A percentile compares a stretch with the other conserved stretches of the same genome.
phyloP scores from a whole-genome alignment of 2,888 invertebrate species.

The Plebejus melissa region DNA sequence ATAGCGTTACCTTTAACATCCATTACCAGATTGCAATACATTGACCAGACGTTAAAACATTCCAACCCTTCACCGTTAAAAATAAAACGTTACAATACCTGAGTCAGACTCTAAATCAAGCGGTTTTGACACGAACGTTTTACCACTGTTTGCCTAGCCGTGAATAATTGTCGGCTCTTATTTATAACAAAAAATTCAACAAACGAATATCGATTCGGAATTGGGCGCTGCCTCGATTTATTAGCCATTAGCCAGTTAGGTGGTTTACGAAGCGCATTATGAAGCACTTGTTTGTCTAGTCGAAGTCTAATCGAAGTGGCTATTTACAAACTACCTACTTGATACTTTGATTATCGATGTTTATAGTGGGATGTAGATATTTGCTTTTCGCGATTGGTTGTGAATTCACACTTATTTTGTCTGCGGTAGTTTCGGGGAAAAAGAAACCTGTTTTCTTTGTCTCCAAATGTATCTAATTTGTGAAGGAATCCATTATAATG shows the following conservation, averaged over 20 bases:
- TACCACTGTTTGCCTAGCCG: conserved; percentile 17
- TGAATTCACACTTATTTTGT: not conserved
- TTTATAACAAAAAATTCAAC: conserved; percentile 23
- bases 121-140: conserved; percentile 25
- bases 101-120: conserved; percentile 23
- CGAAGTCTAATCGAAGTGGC: not conserved
- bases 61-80: conserved; percentile 23
- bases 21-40: not conserved
- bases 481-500: not conserved
- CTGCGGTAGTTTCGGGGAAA: not conserved
- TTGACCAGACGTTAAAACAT: conserved; percentile 11
- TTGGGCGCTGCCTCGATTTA: conserved; percentile 23
- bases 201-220: conserved; percentile 13
- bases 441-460: not conserved
- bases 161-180: conserved; percentile 9
- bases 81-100: conserved; percentile 23
- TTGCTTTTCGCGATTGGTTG: not conserved
- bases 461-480: not conserved
- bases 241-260: not conserved
- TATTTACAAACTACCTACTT: not conserved
- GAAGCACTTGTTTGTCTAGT: not conserved
- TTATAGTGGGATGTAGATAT: not conserved
- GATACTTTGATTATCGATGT: not conserved
- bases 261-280: not conserved
- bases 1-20: not conserved